Conservation (phyloP, 2,113 vertebrate genomes). For the Mesocricetus auratus region DNA sequence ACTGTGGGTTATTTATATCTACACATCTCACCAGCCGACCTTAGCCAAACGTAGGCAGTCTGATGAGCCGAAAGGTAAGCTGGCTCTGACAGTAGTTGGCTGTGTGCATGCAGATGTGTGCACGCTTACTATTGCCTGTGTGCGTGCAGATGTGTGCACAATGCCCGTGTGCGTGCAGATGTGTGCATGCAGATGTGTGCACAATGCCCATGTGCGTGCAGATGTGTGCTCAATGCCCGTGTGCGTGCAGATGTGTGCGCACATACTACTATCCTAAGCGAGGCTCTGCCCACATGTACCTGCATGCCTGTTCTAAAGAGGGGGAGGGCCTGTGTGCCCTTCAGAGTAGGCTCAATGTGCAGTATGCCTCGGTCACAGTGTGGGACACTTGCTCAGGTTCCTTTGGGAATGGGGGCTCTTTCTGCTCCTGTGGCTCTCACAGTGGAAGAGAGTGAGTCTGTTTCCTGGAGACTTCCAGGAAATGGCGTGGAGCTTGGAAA, state of each 20-base stretch:
- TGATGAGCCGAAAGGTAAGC: not conserved
- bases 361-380: not conserved
- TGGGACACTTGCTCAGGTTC: not conserved
- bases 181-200: not conserved
- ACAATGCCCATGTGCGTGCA: too few species aligned
- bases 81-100: too few species aligned
- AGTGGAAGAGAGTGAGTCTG: not conserved
- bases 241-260: not conserved
- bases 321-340: not conserved
- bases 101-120: not conserved
- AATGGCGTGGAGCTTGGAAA: not conserved
- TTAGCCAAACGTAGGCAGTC: not conserved
- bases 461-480: not conserved
- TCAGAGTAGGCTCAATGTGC: too few species aligned
- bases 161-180: too few species aligned
- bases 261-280: not conserved
- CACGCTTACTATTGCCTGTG: not conserved
- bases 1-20: not conserved
- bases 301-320: not conserved
- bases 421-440: accelerated
- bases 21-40: not conserved
- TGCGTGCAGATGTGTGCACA: not conserved
- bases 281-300: not conserved
- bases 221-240: too few species aligned
- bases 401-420: accelerated